A percentile compares a stretch with the other conserved stretches of the same genome.
Evolutionary conservation across 2,888 invertebrate genomes (phyloP).

Genomic region (Euzetes globulus): DNA sequence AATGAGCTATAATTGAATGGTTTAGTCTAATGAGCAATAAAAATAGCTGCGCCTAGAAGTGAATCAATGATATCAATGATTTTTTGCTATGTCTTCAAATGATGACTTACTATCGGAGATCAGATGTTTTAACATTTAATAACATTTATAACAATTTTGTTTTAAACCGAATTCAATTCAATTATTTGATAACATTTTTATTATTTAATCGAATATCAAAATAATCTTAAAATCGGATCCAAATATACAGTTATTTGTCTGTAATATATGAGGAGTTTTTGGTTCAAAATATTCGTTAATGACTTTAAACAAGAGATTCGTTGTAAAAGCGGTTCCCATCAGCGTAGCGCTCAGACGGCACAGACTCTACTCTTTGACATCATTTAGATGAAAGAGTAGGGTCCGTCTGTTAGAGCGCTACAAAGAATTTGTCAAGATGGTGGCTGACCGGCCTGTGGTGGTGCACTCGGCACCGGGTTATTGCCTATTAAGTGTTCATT

Average conservation of each 20-base stretch:
- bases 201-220: background rate
- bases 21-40: constrained; percentile 3
- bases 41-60: constrained; percentile 26
- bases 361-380: background rate
- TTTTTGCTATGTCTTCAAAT: background rate
- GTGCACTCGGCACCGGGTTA: background rate
- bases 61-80: background rate
- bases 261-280: background rate
- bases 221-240: background rate
- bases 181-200: background rate
- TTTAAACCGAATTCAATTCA: background rate
- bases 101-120: background rate
- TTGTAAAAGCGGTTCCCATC: background rate
- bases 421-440: constrained; percentile 38
- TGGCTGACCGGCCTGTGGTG: constrained; percentile 32
- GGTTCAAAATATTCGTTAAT: constrained; percentile 11
- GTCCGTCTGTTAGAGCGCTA: constrained; percentile 98
- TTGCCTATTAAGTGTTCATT: background rate
- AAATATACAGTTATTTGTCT: constrained; percentile 3
- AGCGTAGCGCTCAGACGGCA: constrained; percentile 15
- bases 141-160: background rate
- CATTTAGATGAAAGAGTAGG: constrained; percentile 77
- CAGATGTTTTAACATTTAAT: background rate
- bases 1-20: background rate
- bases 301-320: constrained; percentile 1